phyloP scores from a whole-genome alignment of 2,888 invertebrate species.

The Norana najaformis region DNA sequence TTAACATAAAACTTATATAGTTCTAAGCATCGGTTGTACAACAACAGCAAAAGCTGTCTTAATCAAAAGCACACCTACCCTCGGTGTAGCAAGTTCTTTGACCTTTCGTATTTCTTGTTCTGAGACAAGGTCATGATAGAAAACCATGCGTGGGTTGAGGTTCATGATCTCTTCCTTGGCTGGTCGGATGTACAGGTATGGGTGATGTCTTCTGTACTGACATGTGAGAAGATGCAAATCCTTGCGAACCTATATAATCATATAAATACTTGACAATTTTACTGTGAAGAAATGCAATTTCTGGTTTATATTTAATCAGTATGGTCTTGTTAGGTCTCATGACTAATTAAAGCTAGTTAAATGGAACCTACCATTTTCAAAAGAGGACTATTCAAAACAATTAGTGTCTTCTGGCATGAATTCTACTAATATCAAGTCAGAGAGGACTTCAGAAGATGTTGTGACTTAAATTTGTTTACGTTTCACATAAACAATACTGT shows the following conservation, averaged over 20 bases:
- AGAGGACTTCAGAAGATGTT: too few relatives aligned
- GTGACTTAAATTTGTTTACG: too few relatives aligned
- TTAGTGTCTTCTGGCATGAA: too few relatives aligned
- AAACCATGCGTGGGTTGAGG: slow-evolving; percentile 77
- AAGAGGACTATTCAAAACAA: not conserved
- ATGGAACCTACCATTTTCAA: not conserved
- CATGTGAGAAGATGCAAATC: slow-evolving; percentile 52
- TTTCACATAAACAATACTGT: too few relatives aligned
- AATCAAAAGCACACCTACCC: slow-evolving; percentile 68
- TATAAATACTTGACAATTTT: not conserved
- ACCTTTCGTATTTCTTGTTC: slow-evolving; percentile 84
- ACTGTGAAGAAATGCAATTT: not conserved
- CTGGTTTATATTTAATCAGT: not conserved
- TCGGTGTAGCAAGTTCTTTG: slow-evolving; percentile 81
- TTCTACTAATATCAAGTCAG: too few relatives aligned
- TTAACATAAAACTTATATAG: too few relatives aligned
- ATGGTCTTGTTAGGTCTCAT: not conserved
- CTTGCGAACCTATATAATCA: not conserved
- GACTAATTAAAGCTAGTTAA: not conserved
- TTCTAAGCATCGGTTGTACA: not conserved
- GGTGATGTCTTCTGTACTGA: slow-evolving; percentile 52
- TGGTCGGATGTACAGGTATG: slow-evolving; percentile 52
- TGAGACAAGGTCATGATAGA: slow-evolving; percentile 84
- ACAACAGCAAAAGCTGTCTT: not conserved
- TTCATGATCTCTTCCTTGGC: slow-evolving; percentile 79